Conservation (phyloP, 2,113 vertebrate genomes). For the Gila orcuttii region DNA sequence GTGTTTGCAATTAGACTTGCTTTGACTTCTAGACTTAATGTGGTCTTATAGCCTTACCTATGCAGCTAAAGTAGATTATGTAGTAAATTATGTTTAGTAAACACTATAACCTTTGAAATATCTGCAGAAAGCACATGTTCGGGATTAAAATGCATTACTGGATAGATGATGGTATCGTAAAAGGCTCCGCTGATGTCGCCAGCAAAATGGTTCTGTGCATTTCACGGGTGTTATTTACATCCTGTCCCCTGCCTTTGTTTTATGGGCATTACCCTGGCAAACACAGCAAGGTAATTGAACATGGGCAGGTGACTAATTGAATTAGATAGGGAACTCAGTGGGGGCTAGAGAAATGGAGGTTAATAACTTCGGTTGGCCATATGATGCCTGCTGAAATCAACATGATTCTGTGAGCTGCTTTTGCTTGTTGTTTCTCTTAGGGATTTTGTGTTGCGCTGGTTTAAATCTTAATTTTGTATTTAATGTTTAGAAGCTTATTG, state of each 20-base stretch:
- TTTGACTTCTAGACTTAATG: not conserved
- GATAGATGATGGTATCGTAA: not conserved
- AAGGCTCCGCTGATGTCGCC: not conserved
- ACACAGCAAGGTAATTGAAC: constrained; percentile 49
- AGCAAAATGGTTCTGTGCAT: constrained; percentile 21
- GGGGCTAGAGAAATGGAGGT: constrained; percentile 44
- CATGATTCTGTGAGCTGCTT: not conserved
- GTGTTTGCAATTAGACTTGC: too few relatives aligned
- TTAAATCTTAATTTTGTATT: not conserved
- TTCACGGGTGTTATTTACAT: constrained; percentile 37
- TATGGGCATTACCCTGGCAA: constrained; percentile 37
- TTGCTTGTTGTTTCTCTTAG: not conserved
- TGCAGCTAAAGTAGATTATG: not conserved
- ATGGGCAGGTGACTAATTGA: constrained; percentile 54
- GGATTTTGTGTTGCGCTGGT: not conserved
- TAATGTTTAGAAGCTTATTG: not conserved
- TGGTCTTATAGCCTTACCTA: not conserved
- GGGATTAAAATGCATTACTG: constrained; percentile 6
- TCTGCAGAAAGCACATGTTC: not conserved
- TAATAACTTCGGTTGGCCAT: constrained; percentile 38
- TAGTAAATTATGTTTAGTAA: constrained; percentile 3
- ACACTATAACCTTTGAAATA: not conserved
- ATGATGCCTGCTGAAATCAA: constrained; percentile 28
- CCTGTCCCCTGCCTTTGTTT: constrained; percentile 36
- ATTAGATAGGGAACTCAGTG: constrained; percentile 45